Percentiles rank a stretch among this genome's conserved stretches.
phyloP scores from a whole-genome alignment of 2,888 invertebrate species.

The Phasia obesa region DNA sequence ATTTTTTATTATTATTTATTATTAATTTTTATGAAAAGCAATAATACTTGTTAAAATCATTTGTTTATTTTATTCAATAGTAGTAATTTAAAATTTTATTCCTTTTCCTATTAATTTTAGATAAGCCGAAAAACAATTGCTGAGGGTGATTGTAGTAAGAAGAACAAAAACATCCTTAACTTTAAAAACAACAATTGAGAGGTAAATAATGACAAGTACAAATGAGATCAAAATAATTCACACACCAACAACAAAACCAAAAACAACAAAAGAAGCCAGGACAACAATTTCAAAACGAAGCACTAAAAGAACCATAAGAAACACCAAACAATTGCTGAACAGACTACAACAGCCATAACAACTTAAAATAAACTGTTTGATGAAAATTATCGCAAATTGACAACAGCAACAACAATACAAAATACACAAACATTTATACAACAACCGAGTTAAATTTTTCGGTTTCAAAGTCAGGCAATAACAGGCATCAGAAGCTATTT shows the following conservation, averaged over 20 bases:
- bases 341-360: constrained; percentile 19
- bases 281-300: constrained; percentile 40
- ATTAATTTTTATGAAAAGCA: no score
- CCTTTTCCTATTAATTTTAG: constrained; percentile 18
- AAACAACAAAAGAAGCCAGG: constrained; percentile 16
- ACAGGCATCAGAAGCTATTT: neutral
- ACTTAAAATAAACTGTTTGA: no score
- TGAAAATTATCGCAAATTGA: neutral
- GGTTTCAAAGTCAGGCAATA: no score
- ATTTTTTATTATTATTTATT: no score
- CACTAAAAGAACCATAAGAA: constrained; percentile 41
- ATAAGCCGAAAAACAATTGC: neutral
- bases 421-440: neutral
- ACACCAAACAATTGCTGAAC: constrained; percentile 21
- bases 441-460: neutral
- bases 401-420: constrained; percentile 21
- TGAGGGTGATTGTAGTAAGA: neutral
- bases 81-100: neutral
- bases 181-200: constrained; percentile 21
- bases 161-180: constrained; percentile 1
- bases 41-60: no score
- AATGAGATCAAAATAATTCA: constrained; percentile 39
- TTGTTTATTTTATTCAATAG: no score
- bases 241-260: constrained; percentile 25
- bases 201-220: constrained; percentile 65